Conservation (phyloP, 2,888 invertebrate species). For the Drosophila testacea region DNA sequence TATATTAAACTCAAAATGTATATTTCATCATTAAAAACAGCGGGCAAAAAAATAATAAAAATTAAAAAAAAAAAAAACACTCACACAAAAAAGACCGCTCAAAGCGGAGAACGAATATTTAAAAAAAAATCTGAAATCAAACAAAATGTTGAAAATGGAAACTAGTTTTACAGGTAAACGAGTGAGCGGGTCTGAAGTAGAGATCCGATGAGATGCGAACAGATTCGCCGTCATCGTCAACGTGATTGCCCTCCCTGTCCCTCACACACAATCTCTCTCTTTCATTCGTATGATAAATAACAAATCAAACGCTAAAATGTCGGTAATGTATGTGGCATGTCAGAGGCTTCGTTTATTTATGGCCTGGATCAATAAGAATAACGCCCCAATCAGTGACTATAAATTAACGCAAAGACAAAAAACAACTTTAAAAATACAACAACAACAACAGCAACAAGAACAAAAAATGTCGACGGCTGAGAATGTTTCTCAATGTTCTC, state of each 20-base stretch:
- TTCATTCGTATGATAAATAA: slow-evolving; percentile 77
- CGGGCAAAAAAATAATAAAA: slow-evolving; percentile 53
- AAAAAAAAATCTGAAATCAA: slow-evolving; percentile 16
- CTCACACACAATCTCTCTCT: slow-evolving; percentile 28
- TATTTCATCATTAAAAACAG: slow-evolving; percentile 81
- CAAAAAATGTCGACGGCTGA: slow-evolving; percentile 10
- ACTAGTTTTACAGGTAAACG: slow-evolving; percentile 80
- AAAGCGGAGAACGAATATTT: slow-evolving; percentile 58
- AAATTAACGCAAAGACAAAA: slow-evolving; percentile 82
- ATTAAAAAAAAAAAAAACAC: slow-evolving; percentile 31
- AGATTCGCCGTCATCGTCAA: slow-evolving; percentile 55
- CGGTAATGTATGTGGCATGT: slow-evolving; percentile 81
- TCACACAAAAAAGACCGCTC: slow-evolving; percentile 32
- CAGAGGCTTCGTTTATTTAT: slow-evolving; percentile 79
- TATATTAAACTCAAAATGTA: slow-evolving; percentile 82
- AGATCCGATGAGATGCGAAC: slow-evolving; percentile 47
- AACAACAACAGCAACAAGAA: slow-evolving; percentile 1
- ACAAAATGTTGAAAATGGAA: slow-evolving; percentile 65
- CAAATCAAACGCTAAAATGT: slow-evolving; percentile 83
- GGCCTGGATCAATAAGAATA: slow-evolving; percentile 82
- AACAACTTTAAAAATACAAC: slow-evolving; percentile 64
- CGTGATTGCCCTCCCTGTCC: slow-evolving; percentile 43
- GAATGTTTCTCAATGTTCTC: slow-evolving; percentile 20
- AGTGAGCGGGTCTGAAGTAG: slow-evolving; percentile 27
- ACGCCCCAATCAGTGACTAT: slow-evolving; percentile 82